A percentile compares a stretch with the other conserved stretches of the same genome.
These are phyloP conservation scores for Sinohyriopsis cumingii DNA, from an alignment of 2,888 invertebrate genomes.

Conservation along the genomic window DNA sequence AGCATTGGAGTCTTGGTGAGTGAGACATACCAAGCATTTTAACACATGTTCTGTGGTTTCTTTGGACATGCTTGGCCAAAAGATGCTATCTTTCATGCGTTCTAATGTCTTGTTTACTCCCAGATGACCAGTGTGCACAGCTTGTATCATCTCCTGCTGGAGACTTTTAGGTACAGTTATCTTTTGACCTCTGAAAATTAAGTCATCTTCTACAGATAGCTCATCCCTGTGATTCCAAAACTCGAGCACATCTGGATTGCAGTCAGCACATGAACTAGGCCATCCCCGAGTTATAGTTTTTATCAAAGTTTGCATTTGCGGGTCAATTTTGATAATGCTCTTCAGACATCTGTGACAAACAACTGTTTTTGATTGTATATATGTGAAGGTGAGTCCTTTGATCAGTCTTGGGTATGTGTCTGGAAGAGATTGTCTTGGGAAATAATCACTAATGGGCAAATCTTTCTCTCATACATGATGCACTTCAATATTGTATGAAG, in stretches of 20 bases:
- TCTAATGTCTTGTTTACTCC: constrained; percentile 11
- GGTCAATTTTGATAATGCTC: constrained; percentile 8
- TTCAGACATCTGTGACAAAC: constrained; percentile 12
- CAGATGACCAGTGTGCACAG: constrained; percentile 14
- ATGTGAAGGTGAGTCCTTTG: constrained; percentile 9
- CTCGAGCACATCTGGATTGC: neutral
- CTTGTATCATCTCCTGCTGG: no score
- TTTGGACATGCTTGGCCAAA: constrained; percentile 33
- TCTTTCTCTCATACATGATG: constrained; percentile 18
- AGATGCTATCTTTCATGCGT: constrained; percentile 18
- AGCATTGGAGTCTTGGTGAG: constrained; percentile 14
- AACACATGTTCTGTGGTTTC: constrained; percentile 30
- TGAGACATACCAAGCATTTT: constrained; percentile 24
- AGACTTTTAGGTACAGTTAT: no score
- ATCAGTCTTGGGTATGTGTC: constrained; percentile 10
- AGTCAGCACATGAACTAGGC: neutral
- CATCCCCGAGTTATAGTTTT: constrained; percentile 14
- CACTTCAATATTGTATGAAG: constrained; percentile 26
- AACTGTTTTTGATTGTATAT: constrained; percentile 5
- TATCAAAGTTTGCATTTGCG: neutral
- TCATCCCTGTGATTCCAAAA: neutral
- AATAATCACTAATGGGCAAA: constrained; percentile 26
- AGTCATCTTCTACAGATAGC: neutral
- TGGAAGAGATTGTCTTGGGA: constrained; percentile 8
- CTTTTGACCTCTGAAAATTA: no score